Base-by-base conservation (phyloP, 2,113 vertebrate genomes). In the Aramus guarauna region DNA sequence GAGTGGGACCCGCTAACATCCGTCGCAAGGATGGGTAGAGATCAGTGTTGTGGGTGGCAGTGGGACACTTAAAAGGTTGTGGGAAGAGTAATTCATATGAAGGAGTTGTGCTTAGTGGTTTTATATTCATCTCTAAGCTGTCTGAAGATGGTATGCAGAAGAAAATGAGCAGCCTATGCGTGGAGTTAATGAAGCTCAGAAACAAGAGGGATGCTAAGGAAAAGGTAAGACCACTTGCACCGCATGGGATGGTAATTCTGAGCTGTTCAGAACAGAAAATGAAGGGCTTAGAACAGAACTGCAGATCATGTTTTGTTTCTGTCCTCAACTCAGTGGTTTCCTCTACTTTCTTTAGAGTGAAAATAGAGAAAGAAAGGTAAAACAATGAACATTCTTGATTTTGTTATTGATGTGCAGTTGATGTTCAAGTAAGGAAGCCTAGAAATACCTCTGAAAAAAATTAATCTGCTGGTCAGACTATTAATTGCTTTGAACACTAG, bases 181-280 rank as follows among this genome's bases (percentile, higher is more conserved):
- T 98, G 94, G 99, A 99, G 48, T 66, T 99, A 85, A 99, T 99
- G 98, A 99, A 99, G 88, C 98, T 99, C 59, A 98, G 98, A 96
- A 99, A 98, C 91, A 98, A 97, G 94, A 97, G 99, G 83, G 99
- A 99, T 97, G 80, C 96, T 9, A 99, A 99, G 95, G 98, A 98
- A 71, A 99, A 98, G 98, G 99, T 98, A 63, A 50, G 91, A 34
- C 10, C 5, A 0, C 36, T 72, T 52, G 58, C 37, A 36, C 23
- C 36, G 17, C 8, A 37, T 15, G 30, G 50, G 23, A 7, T 19
- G 45, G 50, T 20, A 45, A 41, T 58, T 56, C 16, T 47, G 45
- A 80, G 41, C 47, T 85, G 11, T 43, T 90, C 9, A 39, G 24
- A 84, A 4, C 8, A 37, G 48, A 23, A 15, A 47, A 2, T 8